Evolutionary conservation across 2,113 vertebrate species (phyloP).

Genomic region (Orthonyx spaldingii): DNA sequence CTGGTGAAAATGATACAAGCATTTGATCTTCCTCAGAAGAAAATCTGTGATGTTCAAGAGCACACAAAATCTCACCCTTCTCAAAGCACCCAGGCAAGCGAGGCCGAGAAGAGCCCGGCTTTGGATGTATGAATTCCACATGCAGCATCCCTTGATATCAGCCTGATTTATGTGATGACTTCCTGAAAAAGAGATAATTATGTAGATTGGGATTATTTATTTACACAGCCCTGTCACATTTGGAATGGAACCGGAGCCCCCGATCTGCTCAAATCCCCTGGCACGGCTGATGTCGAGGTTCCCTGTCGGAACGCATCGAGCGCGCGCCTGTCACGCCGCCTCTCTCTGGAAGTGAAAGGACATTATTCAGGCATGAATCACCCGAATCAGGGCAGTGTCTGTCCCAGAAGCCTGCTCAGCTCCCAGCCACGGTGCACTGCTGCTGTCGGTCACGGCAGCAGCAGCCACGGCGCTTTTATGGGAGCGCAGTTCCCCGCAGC

Average conservation of each 20-base stretch:
- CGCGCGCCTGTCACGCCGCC: not conserved
- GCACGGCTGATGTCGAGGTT: not conserved
- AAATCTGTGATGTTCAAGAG: not conserved
- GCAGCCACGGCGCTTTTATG: accelerated
- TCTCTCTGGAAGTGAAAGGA: slow-evolving; percentile 33
- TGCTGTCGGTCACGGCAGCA: not conserved
- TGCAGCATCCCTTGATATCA: not conserved
- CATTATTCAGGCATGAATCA: slow-evolving; percentile 32
- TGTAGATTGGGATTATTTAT: slow-evolving; percentile 26
- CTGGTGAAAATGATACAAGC: not conserved
- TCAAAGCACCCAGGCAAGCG: accelerated
- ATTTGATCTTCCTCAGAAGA: not conserved
- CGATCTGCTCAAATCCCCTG: not conserved
- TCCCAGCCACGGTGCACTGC: not conserved
- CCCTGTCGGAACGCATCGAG: slow-evolving; percentile 13
- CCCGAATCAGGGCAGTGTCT: not conserved
- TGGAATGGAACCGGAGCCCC: not conserved
- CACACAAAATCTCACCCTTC: not conserved
- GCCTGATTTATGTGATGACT: not conserved
- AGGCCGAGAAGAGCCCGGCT: not conserved
- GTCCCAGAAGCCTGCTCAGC: not conserved
- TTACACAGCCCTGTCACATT: not conserved
- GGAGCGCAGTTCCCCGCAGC: not conserved
- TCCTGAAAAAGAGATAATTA: not conserved
- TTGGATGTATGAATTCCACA: not conserved